Conservation (phyloP, 1,140 invertebrate genomes). For the Halotydeus destructor region DNA sequence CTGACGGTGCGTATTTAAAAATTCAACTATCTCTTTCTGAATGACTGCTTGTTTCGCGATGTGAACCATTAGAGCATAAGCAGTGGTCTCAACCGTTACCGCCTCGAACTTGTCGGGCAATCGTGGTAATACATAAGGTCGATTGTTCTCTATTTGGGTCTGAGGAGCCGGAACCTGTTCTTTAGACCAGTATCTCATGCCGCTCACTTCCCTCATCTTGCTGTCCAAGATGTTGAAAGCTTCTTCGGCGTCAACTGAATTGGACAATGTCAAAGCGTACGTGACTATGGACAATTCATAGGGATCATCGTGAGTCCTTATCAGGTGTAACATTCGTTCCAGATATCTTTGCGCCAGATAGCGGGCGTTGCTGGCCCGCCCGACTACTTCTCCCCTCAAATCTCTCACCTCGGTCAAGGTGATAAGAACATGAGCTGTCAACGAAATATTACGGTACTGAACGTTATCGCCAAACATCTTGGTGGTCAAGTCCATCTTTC, state of each 20-base stretch:
- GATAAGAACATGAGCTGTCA: conserved; percentile 72
- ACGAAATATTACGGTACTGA: conserved; percentile 51
- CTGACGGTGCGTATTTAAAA: conserved; percentile 73
- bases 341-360: conserved; percentile 49
- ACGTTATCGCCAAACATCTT: conserved; percentile 25
- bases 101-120: conserved; percentile 68
- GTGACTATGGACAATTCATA: conserved; percentile 69
- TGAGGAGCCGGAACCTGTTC: conserved; percentile 49
- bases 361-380: conserved; percentile 42
- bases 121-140: conserved; percentile 64
- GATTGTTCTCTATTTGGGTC: conserved; percentile 67
- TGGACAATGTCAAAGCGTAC: conserved; percentile 56
- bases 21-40: conserved; percentile 64
- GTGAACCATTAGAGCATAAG: conserved; percentile 74
- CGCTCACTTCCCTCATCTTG: conserved; percentile 37
- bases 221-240: conserved; percentile 50
- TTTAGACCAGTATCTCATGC: conserved; percentile 51
- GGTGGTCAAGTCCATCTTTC: conserved; percentile 52
- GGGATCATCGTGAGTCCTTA: conserved; percentile 43
- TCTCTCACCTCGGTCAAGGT: conserved; percentile 37
- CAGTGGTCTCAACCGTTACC: conserved; percentile 73
- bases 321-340: conserved; percentile 52
- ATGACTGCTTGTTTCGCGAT: conserved; percentile 55
- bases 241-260: conserved; percentile 51
- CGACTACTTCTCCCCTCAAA: conserved; percentile 32